Percentiles rank a stretch among this genome's conserved stretches.
Evolutionary conservation across 2,797 vertebrate species (phyloP).

Genomic region (Bovichtus diacanthus): DNA sequence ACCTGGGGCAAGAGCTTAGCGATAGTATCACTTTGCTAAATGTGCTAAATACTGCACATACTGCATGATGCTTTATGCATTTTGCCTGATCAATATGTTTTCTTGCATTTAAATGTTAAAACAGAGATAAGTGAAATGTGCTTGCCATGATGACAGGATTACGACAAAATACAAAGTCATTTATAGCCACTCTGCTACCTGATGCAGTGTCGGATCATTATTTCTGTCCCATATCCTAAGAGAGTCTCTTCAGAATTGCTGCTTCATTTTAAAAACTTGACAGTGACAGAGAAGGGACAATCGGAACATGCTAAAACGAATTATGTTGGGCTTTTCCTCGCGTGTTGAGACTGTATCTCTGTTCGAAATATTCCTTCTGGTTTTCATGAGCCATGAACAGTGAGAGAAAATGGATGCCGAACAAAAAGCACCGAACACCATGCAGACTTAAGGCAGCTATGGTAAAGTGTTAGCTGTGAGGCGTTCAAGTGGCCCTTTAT

Average conservation of each 20-base stretch:
- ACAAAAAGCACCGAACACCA: not conserved
- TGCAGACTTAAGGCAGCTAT: constrained; percentile 6
- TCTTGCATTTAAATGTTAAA: not conserved
- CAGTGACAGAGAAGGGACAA: not conserved
- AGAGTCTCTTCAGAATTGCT: constrained; percentile 48
- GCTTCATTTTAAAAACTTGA: constrained; percentile 50
- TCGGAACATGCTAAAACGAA: not conserved
- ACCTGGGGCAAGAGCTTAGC: constrained; percentile 1
- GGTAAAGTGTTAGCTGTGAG: constrained; percentile 16
- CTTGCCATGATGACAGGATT: too few species aligned
- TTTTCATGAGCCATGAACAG: not conserved
- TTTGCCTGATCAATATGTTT: not conserved
- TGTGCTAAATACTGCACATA: not conserved
- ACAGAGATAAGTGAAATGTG: not conserved
- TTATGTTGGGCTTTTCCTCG: not conserved
- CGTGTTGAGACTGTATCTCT: not conserved
- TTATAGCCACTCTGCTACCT: constrained; percentile 11
- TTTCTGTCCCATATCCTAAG: constrained; percentile 41
- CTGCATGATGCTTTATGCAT: not conserved
- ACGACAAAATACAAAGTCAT: too few species aligned
- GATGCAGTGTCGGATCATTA: constrained; percentile 35
- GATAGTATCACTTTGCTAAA: not conserved
- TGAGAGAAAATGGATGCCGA: not conserved
- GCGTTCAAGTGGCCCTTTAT: constrained; percentile 44
- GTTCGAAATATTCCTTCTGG: not conserved